Conservation (phyloP, 2,888 invertebrate species). For the Chrysolina americana region DNA sequence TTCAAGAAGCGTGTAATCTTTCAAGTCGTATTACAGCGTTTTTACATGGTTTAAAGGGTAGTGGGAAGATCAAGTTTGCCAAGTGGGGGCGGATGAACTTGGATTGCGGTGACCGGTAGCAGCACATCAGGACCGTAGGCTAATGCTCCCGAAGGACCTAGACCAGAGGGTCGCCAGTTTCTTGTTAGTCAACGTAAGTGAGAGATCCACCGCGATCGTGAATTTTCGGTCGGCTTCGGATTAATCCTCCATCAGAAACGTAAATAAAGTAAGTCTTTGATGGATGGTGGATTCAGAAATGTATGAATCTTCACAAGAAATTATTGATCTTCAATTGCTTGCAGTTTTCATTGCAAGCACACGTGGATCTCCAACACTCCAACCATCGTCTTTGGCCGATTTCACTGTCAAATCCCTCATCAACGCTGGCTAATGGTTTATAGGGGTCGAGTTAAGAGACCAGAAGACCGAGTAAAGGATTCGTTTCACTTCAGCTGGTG, state of each 20-base stretch:
- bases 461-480: background rate
- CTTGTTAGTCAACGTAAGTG: background rate
- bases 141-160: conserved; percentile 24
- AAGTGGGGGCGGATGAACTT: conserved; percentile 21
- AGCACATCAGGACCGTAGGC: conserved; percentile 18
- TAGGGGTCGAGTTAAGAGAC: conserved; percentile 1
- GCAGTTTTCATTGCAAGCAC: too few species aligned
- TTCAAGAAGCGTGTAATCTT: conserved; percentile 22
- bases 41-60: conserved; percentile 23
- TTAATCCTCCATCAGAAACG: too few species aligned
- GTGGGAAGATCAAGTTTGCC: conserved; percentile 20
- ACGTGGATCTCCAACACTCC: too few species aligned
- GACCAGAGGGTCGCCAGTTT: background rate
- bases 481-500: conserved; percentile 12
- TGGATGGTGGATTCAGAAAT: too few species aligned
- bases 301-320: too few species aligned
- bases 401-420: background rate
- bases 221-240: too few species aligned
- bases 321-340: too few species aligned
- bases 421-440: background rate
- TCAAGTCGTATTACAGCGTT: conserved; percentile 22
- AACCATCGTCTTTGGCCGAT: too few species aligned
- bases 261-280: too few species aligned
- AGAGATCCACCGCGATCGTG: background rate
- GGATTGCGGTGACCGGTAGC: conserved; percentile 20